Base-by-base conservation (phyloP, 1,140 invertebrate genomes). In the Aphis craccivora region DNA sequence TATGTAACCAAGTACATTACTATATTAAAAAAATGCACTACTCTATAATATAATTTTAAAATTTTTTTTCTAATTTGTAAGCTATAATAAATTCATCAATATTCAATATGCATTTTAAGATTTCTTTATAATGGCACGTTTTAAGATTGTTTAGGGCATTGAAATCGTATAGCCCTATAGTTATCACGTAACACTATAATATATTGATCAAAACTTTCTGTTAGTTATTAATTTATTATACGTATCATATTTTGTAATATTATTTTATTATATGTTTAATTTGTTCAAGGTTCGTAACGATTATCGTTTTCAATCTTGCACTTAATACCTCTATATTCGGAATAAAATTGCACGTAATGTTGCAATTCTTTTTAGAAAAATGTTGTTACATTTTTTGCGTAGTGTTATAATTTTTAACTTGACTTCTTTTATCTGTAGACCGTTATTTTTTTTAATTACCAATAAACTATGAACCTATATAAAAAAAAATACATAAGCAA, bases 311-410 rank as follows among this genome's bases (percentile, higher is more conserved):
- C 30, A 76, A 14, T 76, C n/a, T 5, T 76, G 4, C 14, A 18
- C 30, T 14, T n/a, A 76, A 76, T 30, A 67, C 60, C 14, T 35
- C 30, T 76, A 1, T 76, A 1, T n/a, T 18, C 60, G 14, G n/a
- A n/a, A n/a, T 76, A n/a, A n/a, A 43, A 84, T 87, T 87, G 40
- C 84, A 30, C 6, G 18, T 51, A 88, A 51, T 88, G 43, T 88
- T 88, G 86, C 30, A 88, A 88, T 88, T 88, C 30, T 88, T n/a
- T 53, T 89, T 37, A 53, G 48, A 89, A 89, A 89, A 89, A 23
- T 89, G 11, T 35, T 37, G 37, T 35, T 37, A 22, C 18, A 53
- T 22, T 89, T 89, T 89, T 35, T 53, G 6, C 48, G 20, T 89
- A 35, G 18, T 23, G 23, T 25, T 37, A 53, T n/a, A 53, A 2